Evolutionary conservation across 2,113 vertebrate species (phyloP).

Genomic region (Ia io): DNA sequence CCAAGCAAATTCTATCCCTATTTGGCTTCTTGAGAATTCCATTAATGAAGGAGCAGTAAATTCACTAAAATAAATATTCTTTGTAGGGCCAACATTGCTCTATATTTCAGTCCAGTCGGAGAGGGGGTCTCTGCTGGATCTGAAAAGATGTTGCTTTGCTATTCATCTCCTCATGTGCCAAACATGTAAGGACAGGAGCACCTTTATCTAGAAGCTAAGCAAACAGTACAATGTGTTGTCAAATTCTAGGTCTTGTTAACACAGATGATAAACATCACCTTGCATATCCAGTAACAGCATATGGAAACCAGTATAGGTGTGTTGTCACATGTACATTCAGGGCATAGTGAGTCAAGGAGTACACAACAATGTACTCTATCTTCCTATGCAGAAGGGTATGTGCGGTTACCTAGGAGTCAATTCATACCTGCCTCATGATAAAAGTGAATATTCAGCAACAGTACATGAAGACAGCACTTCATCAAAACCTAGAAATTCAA

Average conservation of each 20-base stretch:
- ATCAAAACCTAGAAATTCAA: not conserved
- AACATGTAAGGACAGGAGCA: not conserved
- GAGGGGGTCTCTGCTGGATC: not conserved
- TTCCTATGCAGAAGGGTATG: not conserved
- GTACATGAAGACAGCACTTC: not conserved
- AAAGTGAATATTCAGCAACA: not conserved
- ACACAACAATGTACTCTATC: accelerated
- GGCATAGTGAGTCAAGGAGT: not conserved
- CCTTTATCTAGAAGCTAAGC: not conserved
- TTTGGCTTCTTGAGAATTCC: not conserved
- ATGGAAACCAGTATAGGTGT: not conserved
- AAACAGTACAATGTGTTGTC: not conserved
- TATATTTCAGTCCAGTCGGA: not conserved
- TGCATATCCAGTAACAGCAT: not conserved
- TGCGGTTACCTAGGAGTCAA: not conserved
- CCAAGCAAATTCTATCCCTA: not conserved
- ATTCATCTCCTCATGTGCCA: not conserved
- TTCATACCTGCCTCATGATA: not conserved
- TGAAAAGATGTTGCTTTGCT: not conserved
- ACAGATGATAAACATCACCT: not conserved
- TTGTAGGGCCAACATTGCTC: not conserved
- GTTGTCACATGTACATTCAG: not conserved
- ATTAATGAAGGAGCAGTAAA: not conserved
- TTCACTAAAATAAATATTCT: not conserved
- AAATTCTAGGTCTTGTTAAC: not conserved